These are phyloP conservation scores for Limonius californicus DNA, from an alignment of 1,140 invertebrate species.

Conservation along the genomic window DNA sequence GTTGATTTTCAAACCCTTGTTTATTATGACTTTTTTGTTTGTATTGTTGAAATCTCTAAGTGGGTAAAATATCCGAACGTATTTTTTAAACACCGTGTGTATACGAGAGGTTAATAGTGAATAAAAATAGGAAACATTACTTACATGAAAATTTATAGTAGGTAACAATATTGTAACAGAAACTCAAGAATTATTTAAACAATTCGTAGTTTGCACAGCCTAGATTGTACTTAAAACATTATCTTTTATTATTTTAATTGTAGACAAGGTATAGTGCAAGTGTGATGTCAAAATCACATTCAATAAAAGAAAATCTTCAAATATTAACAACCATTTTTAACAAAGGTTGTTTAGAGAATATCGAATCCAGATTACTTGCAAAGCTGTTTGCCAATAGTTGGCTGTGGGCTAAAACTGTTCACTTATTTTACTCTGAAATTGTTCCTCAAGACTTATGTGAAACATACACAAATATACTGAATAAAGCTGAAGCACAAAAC, in stretches of 20 bases:
- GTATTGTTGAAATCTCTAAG: too few species aligned
- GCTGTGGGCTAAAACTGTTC: slow-evolving; percentile 32
- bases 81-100: too few species aligned
- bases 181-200: too few species aligned
- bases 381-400: slow-evolving; percentile 14
- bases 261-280: neutral
- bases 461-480: slow-evolving; percentile 23
- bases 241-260: neutral
- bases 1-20: too few species aligned
- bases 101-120: too few species aligned
- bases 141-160: too few species aligned
- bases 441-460: slow-evolving; percentile 7
- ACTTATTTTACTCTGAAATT: slow-evolving; percentile 27
- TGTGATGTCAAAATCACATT: slow-evolving; percentile 14
- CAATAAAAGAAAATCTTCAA: slow-evolving; percentile 17
- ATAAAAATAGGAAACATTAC: too few species aligned
- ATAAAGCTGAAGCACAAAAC: slow-evolving; percentile 14
- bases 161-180: too few species aligned
- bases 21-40: too few species aligned
- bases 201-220: too few species aligned
- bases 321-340: neutral
- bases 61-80: too few species aligned
- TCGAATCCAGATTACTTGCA: neutral
- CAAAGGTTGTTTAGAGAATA: neutral
- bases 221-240: too few species aligned